Evolutionary conservation across 1,140 invertebrate species (phyloP), one percentile per base, ranked within the genome.

Genomic region (Leptopilina boulardi): DNA sequence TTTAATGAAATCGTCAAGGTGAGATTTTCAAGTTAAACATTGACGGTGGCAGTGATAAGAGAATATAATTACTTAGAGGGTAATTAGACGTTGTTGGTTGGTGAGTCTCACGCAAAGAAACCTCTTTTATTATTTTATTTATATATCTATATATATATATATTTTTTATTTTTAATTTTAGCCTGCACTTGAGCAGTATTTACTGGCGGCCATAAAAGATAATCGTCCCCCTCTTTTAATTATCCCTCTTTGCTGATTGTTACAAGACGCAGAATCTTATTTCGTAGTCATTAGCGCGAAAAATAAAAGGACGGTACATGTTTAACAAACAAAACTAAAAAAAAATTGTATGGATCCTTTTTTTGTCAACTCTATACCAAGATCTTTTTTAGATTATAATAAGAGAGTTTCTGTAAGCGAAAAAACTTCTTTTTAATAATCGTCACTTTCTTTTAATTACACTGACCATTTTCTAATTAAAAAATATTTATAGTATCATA

Each of bases 11-110:
- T 71, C n/a, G 15, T 30, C 70, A 51, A 38, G 51, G 59, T 71
- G 23, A 66, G 26, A 15, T 11, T 75, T 71, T 47, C 18, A 21
- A 59, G 74, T 18, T 18, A 8, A 75, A 13, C 59, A 66, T 30
- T 66, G 59, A 34, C 59, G 21, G 59, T 34, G 38, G 73, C 75
- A 70, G 75, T 75, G 80, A 82, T 84, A 89, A 88, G 82, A 81
- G 80, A 84, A 83, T 79, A 80, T 89, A 89, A 89, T 90, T 87
- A 86, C 84, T 89, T 88, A 88, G 9, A 85, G 80, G 84, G 80
- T 89, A 89, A 90, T 90, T 89, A 89, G 83, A 82, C 80, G 78
- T 78, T 73, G 34, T 34, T 44, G 73, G n/a, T 34, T 34, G 15
- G n/a, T 23, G 38, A 47, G 21, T 54, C 73, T 59, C 66, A 70